Base-by-base conservation (phyloP, 2,888 invertebrate species). In the Oxytorus armatus region DNA sequence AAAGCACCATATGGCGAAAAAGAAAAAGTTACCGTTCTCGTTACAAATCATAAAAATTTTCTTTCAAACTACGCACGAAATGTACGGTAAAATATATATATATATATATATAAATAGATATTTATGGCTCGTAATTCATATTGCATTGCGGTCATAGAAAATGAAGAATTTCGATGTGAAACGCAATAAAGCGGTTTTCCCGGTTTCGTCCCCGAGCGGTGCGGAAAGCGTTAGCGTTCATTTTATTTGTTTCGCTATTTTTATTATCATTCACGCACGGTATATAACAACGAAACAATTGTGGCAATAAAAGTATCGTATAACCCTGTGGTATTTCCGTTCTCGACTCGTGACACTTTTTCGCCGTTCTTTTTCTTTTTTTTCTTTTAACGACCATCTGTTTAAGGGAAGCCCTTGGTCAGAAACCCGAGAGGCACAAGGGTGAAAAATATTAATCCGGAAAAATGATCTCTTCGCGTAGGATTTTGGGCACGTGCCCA, bases 401-500 rank as follows among this genome's bases (percentile, higher is more conserved):
- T 39, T 44, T 57, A 51, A 72, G 25, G 36, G 77, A 74, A 79
- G 47, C 68, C 59, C 57, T 59, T 59, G 55, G 14, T 1, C 16
- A 23, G 57, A 53, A 61, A 72, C 61, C 25, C 23, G 29, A 79
- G 44, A 63, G 29, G 39, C 25, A 8, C 18, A 39, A 55, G 47
- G 44, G 44, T 36, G 29, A 11, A 39, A 39, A 51, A 73, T 57
- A 51, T 70, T 65, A 59, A 65, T 66, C 55, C 57, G 33, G 75
- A 55, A 75, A 75, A 59, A 73, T 14, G 79, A 79, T 75, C 70
- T 70, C 51, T 10, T 16, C n/a, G 16, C n/a, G 33, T 42, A n/a
- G 4, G 49, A 69, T 69, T 75, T 75, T 36, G 65, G n/a, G 65
- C 70, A 75, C 79, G 75, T 25, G 79, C 33, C 69, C 36, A n/a